A percentile compares a stretch with the other conserved stretches of the same genome.
These are phyloP conservation scores for Myrmecophaga tridactyla DNA, from an alignment of 2,113 vertebrate species.

Conservation along the genomic window DNA sequence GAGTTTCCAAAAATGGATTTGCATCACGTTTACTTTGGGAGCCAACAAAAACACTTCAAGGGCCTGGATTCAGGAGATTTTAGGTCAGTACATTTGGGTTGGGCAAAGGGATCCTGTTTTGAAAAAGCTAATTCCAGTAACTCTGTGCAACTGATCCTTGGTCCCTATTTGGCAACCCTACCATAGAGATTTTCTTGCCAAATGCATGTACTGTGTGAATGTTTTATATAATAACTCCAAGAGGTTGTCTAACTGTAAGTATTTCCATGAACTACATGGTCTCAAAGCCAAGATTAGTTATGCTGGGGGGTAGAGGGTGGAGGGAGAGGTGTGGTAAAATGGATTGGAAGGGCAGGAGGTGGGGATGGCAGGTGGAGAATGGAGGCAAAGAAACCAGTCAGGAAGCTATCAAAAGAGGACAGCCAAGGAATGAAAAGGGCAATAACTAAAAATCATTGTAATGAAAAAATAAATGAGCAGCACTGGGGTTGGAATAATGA, in stretches of 20 bases:
- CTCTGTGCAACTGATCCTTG: background rate
- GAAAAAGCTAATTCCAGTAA: background rate
- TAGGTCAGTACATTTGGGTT: background rate
- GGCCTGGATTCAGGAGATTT: background rate
- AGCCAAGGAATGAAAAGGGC: background rate
- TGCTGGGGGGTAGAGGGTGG: too few relatives aligned
- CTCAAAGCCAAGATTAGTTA: background rate
- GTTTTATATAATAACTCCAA: background rate
- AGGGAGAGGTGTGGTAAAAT: background rate
- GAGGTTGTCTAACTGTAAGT: background rate
- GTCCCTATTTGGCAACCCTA: background rate
- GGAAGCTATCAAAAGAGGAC: background rate
- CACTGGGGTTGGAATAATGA: background rate
- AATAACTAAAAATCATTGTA: background rate
- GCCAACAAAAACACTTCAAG: background rate
- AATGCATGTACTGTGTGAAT: background rate
- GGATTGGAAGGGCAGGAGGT: background rate
- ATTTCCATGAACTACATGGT: background rate
- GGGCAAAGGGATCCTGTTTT: background rate
- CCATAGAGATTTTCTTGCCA: background rate
- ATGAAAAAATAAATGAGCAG: background rate
- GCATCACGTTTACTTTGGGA: background rate
- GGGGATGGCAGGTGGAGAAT: background rate
- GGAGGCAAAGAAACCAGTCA: background rate
- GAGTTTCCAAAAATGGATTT: background rate